Evolutionary conservation across 2,113 vertebrate species (phyloP).

Genomic region (Lathamus discolor): DNA sequence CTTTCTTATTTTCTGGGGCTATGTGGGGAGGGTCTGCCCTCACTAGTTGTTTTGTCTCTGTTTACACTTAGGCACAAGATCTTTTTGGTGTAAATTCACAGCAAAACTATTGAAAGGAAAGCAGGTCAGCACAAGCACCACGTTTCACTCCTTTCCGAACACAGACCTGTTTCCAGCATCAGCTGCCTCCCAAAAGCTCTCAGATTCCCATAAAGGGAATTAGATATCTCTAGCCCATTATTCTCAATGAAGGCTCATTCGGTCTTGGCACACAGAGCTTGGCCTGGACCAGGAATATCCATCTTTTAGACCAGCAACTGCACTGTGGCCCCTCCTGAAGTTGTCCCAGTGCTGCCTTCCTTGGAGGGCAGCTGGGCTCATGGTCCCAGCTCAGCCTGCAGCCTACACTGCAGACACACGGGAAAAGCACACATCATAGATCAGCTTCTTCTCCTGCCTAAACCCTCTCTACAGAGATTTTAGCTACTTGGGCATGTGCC

Average conservation of each 20-base stretch:
- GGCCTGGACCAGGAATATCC: neutral
- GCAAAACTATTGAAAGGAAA: neutral
- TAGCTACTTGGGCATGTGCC: neutral
- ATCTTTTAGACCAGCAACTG: neutral
- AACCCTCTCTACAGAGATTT: fast-evolving
- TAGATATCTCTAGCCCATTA: neutral
- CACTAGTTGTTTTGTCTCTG: neutral
- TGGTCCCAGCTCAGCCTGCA: neutral
- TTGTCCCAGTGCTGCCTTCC: neutral
- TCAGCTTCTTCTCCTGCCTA: neutral
- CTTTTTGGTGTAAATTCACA: neutral
- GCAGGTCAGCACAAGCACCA: neutral
- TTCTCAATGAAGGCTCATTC: neutral
- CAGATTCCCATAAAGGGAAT: neutral
- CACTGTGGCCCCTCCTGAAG: neutral
- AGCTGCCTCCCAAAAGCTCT: neutral
- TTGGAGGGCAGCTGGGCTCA: neutral
- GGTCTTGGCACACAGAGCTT: neutral
- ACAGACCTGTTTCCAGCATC: fast-evolving
- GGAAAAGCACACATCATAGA: neutral
- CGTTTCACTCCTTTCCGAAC: neutral
- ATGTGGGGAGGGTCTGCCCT: neutral
- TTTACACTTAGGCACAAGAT: neutral
- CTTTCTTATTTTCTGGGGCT: neutral
- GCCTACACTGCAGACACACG: fast-evolving